Evolutionary conservation across 1,140 invertebrate genomes (phyloP).

Genomic region (Danaus plexippus): DNA sequence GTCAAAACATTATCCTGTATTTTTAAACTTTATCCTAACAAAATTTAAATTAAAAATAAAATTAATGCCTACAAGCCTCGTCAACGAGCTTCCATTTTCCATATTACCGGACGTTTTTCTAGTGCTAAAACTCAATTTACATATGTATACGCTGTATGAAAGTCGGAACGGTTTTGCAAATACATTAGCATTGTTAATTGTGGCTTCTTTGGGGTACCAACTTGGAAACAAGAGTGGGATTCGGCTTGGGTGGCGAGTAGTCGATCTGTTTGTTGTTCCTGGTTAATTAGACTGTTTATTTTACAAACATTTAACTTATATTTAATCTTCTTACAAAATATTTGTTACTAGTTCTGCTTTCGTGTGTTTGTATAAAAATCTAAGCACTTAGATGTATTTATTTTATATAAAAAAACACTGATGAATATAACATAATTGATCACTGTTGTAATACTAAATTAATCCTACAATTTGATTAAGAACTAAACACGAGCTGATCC

Average conservation of each 20-base stretch:
- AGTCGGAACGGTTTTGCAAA: conserved; percentile 47
- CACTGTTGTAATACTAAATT: no score
- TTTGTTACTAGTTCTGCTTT: no score
- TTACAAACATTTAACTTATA: conserved; percentile 6
- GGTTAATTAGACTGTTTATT: conserved; percentile 13
- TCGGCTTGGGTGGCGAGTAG: conserved; percentile 16
- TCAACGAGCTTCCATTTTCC: conserved; percentile 1
- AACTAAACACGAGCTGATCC: no score
- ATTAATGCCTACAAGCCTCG: no score
- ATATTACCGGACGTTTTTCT: conserved; percentile 43
- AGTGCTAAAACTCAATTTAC: conserved; percentile 47
- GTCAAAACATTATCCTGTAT: no score
- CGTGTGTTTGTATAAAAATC: no score
- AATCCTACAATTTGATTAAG: no score
- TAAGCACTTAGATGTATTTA: no score
- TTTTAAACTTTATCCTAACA: no score
- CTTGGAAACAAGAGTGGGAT: conserved; percentile 24
- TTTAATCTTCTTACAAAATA: background rate
- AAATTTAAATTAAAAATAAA: no score
- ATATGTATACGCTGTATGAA: conserved; percentile 60
- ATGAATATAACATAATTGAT: no score
- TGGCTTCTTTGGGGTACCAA: conserved; percentile 26
- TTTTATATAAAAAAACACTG: no score
- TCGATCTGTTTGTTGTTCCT: background rate
- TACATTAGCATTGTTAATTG: conserved; percentile 62